phyloP scores from a whole-genome alignment of 2,888 invertebrate species.

The Xestia c-nigrum region DNA sequence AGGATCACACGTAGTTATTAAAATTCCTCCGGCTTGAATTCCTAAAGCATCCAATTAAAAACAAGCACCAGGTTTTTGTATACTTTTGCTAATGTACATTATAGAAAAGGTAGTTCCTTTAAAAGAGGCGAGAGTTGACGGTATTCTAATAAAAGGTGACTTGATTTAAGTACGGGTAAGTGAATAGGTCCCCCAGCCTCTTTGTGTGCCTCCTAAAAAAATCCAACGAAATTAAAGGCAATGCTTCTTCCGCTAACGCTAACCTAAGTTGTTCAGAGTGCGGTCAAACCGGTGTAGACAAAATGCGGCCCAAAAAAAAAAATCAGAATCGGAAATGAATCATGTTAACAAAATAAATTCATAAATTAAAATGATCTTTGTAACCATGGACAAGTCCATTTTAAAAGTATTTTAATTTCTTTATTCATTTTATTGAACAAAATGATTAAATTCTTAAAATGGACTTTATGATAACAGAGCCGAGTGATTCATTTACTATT shows the following conservation, averaged over 20 bases:
- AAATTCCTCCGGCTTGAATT: slow-evolving; percentile 7
- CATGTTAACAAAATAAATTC: too few species aligned
- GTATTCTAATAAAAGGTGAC: not conserved
- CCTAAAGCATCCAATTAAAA: slow-evolving; percentile 11
- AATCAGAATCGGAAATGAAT: too few species aligned
- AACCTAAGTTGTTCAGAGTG: not conserved
- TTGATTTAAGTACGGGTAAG: not conserved
- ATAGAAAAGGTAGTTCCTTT: not conserved
- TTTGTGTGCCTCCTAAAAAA: not conserved
- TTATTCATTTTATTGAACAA: too few species aligned
- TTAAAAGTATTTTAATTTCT: too few species aligned
- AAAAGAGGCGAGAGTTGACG: not conserved
- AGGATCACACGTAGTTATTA: slow-evolving; percentile 38
- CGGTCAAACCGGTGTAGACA: not conserved
- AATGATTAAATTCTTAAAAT: too few species aligned
- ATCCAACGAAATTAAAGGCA: not conserved
- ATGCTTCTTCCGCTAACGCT: not conserved
- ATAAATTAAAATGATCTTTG: too few species aligned
- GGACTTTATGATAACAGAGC: too few species aligned
- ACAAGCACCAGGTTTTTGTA: not conserved
- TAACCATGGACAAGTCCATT: too few species aligned
- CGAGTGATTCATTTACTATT: too few species aligned
- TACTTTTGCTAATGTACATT: not conserved
- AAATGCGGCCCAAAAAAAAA: too few species aligned
- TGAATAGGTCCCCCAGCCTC: not conserved